phyloP scores from a whole-genome alignment of 2,113 vertebrate genomes.

The Barnardius zonarius region DNA sequence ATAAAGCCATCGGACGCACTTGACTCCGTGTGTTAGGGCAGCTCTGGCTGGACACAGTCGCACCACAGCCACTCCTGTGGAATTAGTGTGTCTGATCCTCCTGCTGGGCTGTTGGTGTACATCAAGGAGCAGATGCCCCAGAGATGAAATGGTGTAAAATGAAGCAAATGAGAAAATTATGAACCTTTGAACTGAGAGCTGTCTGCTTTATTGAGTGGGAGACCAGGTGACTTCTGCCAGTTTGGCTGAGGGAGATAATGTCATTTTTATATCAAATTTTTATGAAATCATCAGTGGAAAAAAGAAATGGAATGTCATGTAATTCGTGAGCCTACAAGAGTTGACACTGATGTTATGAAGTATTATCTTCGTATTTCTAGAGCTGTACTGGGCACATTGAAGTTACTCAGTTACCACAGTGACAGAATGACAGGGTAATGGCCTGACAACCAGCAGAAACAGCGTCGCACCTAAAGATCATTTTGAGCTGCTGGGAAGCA shows the following conservation, averaged over 20 bases:
- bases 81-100: background rate
- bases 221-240: background rate
- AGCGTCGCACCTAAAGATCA: background rate
- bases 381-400: background rate
- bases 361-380: background rate
- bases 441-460: background rate
- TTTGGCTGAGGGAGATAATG: background rate
- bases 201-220: background rate
- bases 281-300: background rate
- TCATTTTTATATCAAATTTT: background rate
- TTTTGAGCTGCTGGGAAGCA: background rate
- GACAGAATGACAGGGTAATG: background rate
- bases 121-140: background rate
- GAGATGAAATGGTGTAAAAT: background rate
- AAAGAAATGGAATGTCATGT: background rate
- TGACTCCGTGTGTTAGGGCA: background rate
- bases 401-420: background rate
- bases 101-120: background rate
- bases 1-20: constrained; percentile 26
- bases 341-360: background rate
- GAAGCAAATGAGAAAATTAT: background rate
- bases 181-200: background rate
- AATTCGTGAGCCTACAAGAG: background rate
- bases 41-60: background rate
- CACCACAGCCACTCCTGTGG: background rate